Evolutionary conservation across 2,797 vertebrate genomes (phyloP), one percentile per base, ranked within the genome.

Genomic region (Triplophysa bombifrons): DNA sequence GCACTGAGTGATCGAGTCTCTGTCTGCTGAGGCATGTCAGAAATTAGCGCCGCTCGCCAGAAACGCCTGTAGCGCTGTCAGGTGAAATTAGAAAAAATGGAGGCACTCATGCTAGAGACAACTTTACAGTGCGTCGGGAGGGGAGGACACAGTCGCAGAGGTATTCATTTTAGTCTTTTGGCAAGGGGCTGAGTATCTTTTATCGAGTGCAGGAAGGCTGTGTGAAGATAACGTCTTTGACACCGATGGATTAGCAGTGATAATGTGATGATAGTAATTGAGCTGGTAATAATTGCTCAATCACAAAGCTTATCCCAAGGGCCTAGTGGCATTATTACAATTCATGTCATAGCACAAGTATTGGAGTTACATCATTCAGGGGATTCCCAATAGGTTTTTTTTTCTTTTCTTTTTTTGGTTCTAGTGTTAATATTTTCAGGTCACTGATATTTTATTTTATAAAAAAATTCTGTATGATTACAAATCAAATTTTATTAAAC

Each of bases 211-310:
- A 89, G 91, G 85, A 89, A 89, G 87, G 82, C 63, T 86, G 88
- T 86, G 82, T 78, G 30, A 72, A 72, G 82, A 80, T 85, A 88
- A 74, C 20, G 88, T 88, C 82, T 88, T 86, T 87, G 80, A 80
- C 82, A 75, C 86, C 84, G 86, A 86, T 89, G 89, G 91, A 93
- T 93, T 92, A 92, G 91, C 89, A 92, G 89, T 87, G 90, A 94
- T 93, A 93, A 93, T 90, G 91, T 90, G 91, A 90, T 92, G 92
- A 92, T 91, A 92, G 92, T 94, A 94, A 94, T 93, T 93, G 92
- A 92, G 90, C 91, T 91, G 87, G 89, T 91, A 90, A 91, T 92
- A 93, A 93, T 93, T 93, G 91, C 88, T 92, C 91, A 92, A 91
- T 93, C 92, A 91, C 85, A 2, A 86, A 87, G 87, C 81, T 86